Base-by-base conservation (phyloP, 2,113 vertebrate genomes). In the Varanus salvator region DNA sequence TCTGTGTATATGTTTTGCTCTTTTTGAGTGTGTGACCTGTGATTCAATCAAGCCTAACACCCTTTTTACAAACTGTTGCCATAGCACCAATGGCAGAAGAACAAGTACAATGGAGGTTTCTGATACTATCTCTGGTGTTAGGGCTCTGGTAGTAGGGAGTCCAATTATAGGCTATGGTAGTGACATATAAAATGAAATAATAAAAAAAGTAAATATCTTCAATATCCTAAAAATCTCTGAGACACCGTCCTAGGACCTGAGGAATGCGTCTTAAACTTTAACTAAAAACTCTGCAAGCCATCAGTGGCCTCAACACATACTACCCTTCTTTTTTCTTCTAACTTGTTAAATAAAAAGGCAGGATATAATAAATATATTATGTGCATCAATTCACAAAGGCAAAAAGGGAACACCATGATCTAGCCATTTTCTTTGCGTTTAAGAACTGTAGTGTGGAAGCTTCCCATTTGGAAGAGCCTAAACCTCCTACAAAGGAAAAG, bases 231-330 rank as follows among this genome's bases (percentile, higher is more conserved):
- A 34, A n/a, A 44, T 2, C 19, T n/a, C 17, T 60, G 54, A 25
- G 80, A 60, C 54, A 17, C 50, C 29, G 15, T 3, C 29, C 27
- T 80, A 29, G 23, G 27, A 14, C 29, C 52, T 31, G 77, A 54
- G 29, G 15, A 85, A 93, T 87, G 54, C n/a, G 60, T 21, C 19
- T 15, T 82, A 89, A 90, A 95, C 72, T 93, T 8, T 1, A 66
- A 83, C 21, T 23, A 74, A 80, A 92, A 81, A 31, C 85, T 93
- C 91, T 94, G 86, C 86, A 92, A 94, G 89, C 87, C 88, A 90
- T 91, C 60, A 31, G 64, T 93, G 89, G 89, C 93, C 91, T 92
- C 91, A 95, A 91, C 92, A 95, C 92, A 95, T 88, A 93, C 91
- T 31, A 90, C 94, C 64, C 92, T 85, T 34, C 74, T 91, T 87